Percentiles rank a stretch among this genome's conserved stretches.
Conservation (phyloP, 2,113 vertebrate genomes). For the Morone chrysops region DNA sequence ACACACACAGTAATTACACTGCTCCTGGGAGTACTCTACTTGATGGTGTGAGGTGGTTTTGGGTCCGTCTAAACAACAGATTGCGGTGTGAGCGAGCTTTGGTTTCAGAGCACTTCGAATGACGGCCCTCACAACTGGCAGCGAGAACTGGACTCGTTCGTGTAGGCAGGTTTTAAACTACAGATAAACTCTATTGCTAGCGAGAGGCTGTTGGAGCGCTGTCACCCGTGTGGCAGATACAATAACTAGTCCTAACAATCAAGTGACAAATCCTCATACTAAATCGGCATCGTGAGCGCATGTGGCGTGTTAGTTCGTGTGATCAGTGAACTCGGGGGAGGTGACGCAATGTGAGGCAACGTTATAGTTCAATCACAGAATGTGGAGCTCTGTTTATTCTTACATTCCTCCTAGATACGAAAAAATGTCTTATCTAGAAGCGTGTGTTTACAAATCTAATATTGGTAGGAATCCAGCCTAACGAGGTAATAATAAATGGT, state of each 20-base stretch:
- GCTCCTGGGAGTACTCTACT: constrained; percentile 10
- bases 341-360: constrained; percentile 24
- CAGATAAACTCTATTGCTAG: constrained; percentile 15
- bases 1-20: constrained; percentile 36
- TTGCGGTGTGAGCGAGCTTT: constrained; percentile 27
- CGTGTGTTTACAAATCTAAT: neutral
- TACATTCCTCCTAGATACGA: constrained; percentile 5
- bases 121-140: constrained; percentile 24
- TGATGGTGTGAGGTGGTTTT: constrained; percentile 28
- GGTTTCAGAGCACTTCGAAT: constrained; percentile 1
- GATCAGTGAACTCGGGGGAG: constrained; percentile 36
- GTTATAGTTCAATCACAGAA: constrained; percentile 63
- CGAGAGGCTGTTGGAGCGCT: neutral
- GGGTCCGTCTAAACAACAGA: constrained; percentile 25
- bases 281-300: constrained; percentile 9
- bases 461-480: neutral
- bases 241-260: neutral
- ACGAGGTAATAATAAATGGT: neutral
- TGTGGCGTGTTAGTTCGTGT: constrained; percentile 29
- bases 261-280: constrained; percentile 14
- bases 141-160: constrained; percentile 13
- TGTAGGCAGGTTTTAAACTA: constrained; percentile 27
- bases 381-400: constrained; percentile 84
- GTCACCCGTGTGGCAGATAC: neutral
- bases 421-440: neutral